Base-by-base conservation (phyloP, 2,888 invertebrate genomes). In the Phragmatobia fuliginosa region DNA sequence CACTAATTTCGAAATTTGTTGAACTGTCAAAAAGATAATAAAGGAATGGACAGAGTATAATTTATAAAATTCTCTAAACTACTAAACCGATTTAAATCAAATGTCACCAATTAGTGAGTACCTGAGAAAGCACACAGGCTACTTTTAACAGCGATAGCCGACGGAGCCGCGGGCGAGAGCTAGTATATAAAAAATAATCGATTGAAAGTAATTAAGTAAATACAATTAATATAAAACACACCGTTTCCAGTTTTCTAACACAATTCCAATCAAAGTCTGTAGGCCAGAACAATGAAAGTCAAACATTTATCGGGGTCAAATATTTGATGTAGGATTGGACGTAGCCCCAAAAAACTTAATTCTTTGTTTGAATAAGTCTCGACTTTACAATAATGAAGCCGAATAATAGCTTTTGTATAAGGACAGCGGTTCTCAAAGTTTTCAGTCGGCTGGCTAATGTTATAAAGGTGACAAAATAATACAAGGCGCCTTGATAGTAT, bases 281-380 rank as follows among this genome's bases (percentile, higher is more conserved):
- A 28, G 11, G 62, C 32, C 28, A 18, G 21, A 56, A 65, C 56
- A 67, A 67, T 10, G 7, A 25, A 61, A 61, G 33, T 31, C 10
- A 62, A 61, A 63, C 56, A 66, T 60, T 68, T 25, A 71, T 71
- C 68, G 52, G 21, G 21, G 32, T 58, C 21, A 73, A 81, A 63
- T 59, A 76, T 25, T 58, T 45, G 41, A n/a, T 7, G 11, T 28
- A 56, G 28, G 18, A 62, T 62, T 56, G 66, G 31, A 38, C 36
- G 25, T 62, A 70, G 72, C 70, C 31, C 61, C 11, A 49, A 36
- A 75, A 60, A 67, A 62, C 62, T 49, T 74, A 66, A n/a, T 68
- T 73, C 76, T 77, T 63, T 33, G 74, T 76, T 78, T 64, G 77
- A 79, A 79, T 81, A 67, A 71, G 70, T 71, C 31, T 59, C 28